A percentile compares a stretch with the other conserved stretches of the same genome.
Evolutionary conservation across 2,113 vertebrate genomes (phyloP).

Genomic region (Hyla sarda): DNA sequence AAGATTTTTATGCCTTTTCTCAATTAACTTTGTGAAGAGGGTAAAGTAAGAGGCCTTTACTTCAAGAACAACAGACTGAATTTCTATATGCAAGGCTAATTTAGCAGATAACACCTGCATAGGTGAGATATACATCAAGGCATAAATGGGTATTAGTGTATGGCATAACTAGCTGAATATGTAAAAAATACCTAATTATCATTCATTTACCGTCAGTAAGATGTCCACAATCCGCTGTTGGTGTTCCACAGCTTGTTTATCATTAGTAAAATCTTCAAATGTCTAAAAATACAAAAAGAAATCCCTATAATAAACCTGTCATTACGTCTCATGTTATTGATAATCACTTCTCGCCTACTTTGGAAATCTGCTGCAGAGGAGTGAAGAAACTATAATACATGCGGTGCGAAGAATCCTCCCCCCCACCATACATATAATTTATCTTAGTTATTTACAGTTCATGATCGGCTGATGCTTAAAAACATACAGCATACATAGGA

Average conservation of each 20-base stretch:
- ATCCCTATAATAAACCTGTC: not conserved
- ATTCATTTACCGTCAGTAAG: slow-evolving; percentile 84
- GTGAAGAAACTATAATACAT: not conserved
- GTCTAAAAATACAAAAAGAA: slow-evolving; percentile 77
- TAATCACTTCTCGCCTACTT: not conserved
- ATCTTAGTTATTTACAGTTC: not conserved
- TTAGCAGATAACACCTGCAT: no score
- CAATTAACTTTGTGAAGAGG: no score
- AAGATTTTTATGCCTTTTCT: no score
- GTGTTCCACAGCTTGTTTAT: slow-evolving; percentile 97
- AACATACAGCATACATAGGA: no score
- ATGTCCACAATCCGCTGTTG: slow-evolving; percentile 98
- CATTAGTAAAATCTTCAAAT: slow-evolving; percentile 99
- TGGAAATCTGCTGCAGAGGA: not conserved
- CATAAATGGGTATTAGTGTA: no score
- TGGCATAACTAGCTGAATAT: no score
- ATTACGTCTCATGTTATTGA: not conserved
- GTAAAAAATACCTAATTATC: not conserved
- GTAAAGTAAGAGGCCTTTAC: no score
- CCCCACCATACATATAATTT: not conserved
- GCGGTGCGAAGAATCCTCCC: not conserved
- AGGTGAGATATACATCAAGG: no score
- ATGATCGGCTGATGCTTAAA: no score
- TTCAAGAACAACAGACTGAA: no score
- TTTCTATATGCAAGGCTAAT: no score